Evolutionary conservation across 2,797 vertebrate genomes (phyloP).

Genomic region (Coreius guichenoti): DNA sequence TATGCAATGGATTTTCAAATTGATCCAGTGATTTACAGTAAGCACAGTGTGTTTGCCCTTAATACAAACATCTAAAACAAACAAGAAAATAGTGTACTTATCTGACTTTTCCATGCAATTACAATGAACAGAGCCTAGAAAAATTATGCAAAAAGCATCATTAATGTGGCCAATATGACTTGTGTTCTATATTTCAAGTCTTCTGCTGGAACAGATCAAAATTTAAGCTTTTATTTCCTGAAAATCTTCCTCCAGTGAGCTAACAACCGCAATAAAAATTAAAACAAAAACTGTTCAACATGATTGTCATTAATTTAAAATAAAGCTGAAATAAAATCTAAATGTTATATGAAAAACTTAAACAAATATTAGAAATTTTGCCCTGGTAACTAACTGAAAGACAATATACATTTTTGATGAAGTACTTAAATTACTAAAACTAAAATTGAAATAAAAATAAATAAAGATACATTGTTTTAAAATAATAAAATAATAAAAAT

Average conservation of each 20-base stretch:
- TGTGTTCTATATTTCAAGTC: neutral
- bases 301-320: neutral
- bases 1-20: conserved; percentile 22
- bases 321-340: neutral
- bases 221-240: neutral
- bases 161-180: neutral
- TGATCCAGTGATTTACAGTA: conserved; percentile 29
- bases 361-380: neutral
- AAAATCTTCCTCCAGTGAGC: neutral
- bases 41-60: conserved; percentile 20
- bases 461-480: neutral
- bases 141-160: neutral
- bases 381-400: neutral
- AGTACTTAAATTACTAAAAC: neutral
- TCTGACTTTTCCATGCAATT: neutral
- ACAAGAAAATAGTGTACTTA: neutral
- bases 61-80: conserved; percentile 38
- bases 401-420: neutral
- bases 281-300: neutral
- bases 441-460: neutral
- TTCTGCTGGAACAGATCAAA: neutral
- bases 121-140: neutral
- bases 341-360: neutral
- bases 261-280: neutral
- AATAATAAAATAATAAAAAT: neutral